Percentiles rank a stretch among this genome's conserved stretches.
These are phyloP conservation scores for Tetragnatha montana DNA, from an alignment of 2,888 invertebrate species.

Conservation along the genomic window DNA sequence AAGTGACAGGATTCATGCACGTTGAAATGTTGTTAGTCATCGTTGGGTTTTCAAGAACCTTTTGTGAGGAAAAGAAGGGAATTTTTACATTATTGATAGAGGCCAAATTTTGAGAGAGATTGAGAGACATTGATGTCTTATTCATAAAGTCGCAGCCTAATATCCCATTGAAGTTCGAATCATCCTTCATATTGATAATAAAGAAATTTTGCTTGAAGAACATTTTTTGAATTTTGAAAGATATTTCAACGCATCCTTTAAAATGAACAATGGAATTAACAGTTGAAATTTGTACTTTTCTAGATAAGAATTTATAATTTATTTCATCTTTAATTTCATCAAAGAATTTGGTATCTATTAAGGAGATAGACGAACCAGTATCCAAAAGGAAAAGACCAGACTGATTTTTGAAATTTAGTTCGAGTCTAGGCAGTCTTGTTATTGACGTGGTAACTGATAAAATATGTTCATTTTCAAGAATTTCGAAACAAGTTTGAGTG, in stretches of 20 bases:
- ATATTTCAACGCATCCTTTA: neutral
- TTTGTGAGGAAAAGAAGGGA: neutral
- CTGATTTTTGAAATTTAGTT: too few species aligned
- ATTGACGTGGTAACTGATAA: too few species aligned
- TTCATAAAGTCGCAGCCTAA: neutral
- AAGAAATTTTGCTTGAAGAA: neutral
- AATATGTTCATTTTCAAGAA: too few species aligned
- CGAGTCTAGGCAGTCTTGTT: too few species aligned
- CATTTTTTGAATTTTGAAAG: neutral
- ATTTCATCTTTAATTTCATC: too few species aligned
- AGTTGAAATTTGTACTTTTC: too few species aligned
- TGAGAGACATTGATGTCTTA: neutral
- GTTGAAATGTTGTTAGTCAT: neutral
- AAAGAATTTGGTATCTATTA: too few species aligned
- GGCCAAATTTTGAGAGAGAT: neutral
- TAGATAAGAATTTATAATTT: too few species aligned
- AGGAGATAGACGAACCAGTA: too few species aligned
- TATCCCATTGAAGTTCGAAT: neutral
- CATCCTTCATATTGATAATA: too few species aligned
- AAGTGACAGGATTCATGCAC: neutral
- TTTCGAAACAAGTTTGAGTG: too few species aligned
- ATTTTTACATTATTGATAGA: neutral
- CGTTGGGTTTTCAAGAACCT: neutral
- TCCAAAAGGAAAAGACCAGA: too few species aligned
- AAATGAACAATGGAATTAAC: neutral